Evolutionary conservation across 2,888 invertebrate genomes (phyloP).

Genomic region (Mythimna albipuncta): DNA sequence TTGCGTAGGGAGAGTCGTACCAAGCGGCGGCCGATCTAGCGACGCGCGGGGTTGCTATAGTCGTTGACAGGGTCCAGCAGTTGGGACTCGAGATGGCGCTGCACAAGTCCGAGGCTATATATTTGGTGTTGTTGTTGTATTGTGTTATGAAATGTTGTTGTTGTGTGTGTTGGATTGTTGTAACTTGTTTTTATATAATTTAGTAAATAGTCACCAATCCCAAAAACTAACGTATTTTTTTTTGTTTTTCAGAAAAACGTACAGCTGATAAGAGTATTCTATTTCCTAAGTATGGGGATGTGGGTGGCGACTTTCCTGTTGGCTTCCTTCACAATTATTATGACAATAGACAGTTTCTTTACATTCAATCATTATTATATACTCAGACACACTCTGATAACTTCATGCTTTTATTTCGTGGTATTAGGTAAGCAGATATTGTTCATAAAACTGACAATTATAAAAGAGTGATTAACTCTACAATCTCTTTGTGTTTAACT

Average conservation of each 20-base stretch:
- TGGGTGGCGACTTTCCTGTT: constrained; percentile 2
- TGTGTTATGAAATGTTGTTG: no score
- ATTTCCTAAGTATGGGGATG: constrained; percentile 18
- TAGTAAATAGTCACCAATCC: no score
- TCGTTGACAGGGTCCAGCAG: no score
- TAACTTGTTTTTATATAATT: no score
- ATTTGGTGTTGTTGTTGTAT: no score
- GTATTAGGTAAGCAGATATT: constrained; percentile 3
- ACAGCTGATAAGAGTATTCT: constrained; percentile 15
- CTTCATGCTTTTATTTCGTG: not conserved
- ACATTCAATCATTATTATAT: accelerated
- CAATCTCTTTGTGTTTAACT: not conserved
- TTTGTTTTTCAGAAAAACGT: constrained; percentile 36
- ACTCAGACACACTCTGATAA: accelerated
- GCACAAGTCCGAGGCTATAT: no score
- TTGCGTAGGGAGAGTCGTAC: no score
- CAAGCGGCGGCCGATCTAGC: no score
- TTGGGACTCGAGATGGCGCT: no score
- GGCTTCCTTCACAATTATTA: not conserved
- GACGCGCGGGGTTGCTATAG: no score
- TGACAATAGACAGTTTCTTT: not conserved
- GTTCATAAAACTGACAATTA: not conserved
- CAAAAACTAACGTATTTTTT: no score
- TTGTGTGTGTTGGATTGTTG: no score
- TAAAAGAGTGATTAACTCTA: not conserved